phyloP scores from a whole-genome alignment of 2,888 invertebrate genomes.

The Horisme vitalbata region DNA sequence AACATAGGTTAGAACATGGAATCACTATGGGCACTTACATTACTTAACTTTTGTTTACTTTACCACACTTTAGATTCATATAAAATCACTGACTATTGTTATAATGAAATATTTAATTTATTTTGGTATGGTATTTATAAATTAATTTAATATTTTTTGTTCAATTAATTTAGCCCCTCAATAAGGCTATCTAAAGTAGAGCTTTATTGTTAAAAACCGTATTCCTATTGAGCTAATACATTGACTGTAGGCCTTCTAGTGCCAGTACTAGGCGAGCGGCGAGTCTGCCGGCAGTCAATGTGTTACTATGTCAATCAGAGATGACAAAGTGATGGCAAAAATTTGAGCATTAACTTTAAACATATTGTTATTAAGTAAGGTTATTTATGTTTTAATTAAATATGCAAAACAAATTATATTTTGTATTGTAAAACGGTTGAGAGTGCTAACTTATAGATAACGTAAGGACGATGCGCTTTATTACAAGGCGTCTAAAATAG shows the following conservation, averaged over 20 bases:
- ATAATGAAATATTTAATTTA: conserved; percentile 5
- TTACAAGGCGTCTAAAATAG: conserved; percentile 42
- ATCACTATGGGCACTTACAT: conserved; percentile 1
- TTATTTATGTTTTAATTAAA: conserved; percentile 22
- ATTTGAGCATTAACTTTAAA: neutral
- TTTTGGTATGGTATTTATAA: conserved; percentile 8
- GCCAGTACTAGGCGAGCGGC: too few species aligned
- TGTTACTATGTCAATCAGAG: too few species aligned
- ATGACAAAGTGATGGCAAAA: neutral
- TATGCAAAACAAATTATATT: conserved; percentile 25
- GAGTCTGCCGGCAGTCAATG: too few species aligned
- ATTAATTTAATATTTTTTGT: too few species aligned
- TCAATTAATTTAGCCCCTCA: too few species aligned
- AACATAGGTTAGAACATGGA: too few species aligned
- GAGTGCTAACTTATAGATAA: conserved; percentile 16
- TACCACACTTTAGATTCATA: conserved; percentile 10
- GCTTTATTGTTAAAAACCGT: too few species aligned
- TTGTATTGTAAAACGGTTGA: conserved; percentile 9
- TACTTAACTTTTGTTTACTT: conserved; percentile 9
- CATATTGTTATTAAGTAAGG: neutral
- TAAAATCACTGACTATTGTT: too few species aligned
- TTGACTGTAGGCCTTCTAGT: too few species aligned
- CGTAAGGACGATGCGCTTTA: conserved; percentile 17
- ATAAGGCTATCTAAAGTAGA: too few species aligned
- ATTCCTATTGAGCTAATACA: too few species aligned